Evolutionary conservation across 2,113 vertebrate genomes (phyloP), one percentile per base, ranked within the genome.

Genomic region (Otolemur garnettii): DNA sequence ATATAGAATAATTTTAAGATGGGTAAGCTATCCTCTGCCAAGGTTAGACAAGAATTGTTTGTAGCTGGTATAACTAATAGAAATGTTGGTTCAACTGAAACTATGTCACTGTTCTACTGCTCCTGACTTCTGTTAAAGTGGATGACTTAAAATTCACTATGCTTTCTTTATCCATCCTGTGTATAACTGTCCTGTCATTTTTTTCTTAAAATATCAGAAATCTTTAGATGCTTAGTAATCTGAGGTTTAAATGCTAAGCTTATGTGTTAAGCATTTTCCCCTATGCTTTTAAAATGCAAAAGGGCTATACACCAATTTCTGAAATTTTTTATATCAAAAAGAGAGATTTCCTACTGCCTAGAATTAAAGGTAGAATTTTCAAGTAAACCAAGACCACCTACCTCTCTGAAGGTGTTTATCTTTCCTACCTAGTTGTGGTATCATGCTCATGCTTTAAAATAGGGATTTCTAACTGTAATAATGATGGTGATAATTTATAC

Each of bases 251-350:
- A 89, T 81, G 57, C 55, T 93, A 96, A 90, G 21, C 30, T 60
- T 93, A 74, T 92, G 4, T 84, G 35, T 83, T 93, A 96, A 71
- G 38, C 30, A 45, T 95, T 93, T 87, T 26, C 13, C 22, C 35
- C 24, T 42, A 30, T 90, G n/a, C 33, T 95, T 93, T 92, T 83
- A 91, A 93, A 96, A 95, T 87, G 94, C 62, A 94, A 90, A 92
- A 50, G 90, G 22, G 14, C 33, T 38, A 64, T 64, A 78, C 88
- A 82, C 28, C 7, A 96, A 59, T 95, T 93, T 68, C 64, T 88
- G 77, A 91, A 94, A 81, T 13, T 88, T 53, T 24, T 4, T 93
- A 80, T 42, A 57, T 60, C 50, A 55, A 72, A 33, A 42, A 35
- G 55, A 71, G 42, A 77, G 28, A 92, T 82, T 88, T 53, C 42